These are phyloP conservation scores for Drosophila neotestacea DNA, from an alignment of 2,888 invertebrate genomes.

Conservation along the genomic window DNA sequence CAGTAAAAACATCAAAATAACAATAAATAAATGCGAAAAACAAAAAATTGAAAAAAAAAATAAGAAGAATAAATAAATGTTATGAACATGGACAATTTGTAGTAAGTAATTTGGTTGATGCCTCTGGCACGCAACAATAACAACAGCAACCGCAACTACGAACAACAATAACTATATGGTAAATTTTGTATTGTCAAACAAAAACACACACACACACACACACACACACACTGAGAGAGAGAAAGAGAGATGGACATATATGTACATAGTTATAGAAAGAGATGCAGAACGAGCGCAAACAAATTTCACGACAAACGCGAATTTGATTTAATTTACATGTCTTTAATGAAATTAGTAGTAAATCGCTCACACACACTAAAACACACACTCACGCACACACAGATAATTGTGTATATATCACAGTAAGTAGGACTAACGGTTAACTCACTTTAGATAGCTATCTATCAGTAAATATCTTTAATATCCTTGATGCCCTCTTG, in stretches of 20 bases:
- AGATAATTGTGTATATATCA: neutral
- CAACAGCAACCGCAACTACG: slow-evolving; percentile 13
- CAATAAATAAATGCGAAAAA: neutral
- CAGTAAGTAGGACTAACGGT: slow-evolving; percentile 15
- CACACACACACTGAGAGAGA: slow-evolving; percentile 14
- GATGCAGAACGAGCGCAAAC: slow-evolving; percentile 52
- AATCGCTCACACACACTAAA: slow-evolving; percentile 22
- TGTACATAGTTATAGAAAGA: slow-evolving; percentile 8
- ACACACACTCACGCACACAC: slow-evolving; percentile 13
- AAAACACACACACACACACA: slow-evolving; percentile 31
- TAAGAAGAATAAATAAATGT: slow-evolving; percentile 23
- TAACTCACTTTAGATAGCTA: slow-evolving; percentile 49
- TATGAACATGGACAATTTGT: slow-evolving; percentile 50
- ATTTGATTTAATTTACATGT: slow-evolving; percentile 79
- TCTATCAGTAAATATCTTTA: slow-evolving; percentile 11
- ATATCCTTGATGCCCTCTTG: slow-evolving; percentile 10
- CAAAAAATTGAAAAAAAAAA: slow-evolving; percentile 2
- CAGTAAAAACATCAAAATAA: neutral
- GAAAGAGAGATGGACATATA: too few species aligned
- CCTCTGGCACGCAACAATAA: slow-evolving; percentile 42
- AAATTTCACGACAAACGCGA: slow-evolving; percentile 66
- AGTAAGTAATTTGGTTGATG: slow-evolving; percentile 47
- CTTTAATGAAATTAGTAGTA: slow-evolving; percentile 77
- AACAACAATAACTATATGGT: slow-evolving; percentile 25
- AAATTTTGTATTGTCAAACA: slow-evolving; percentile 52